Conservation (phyloP, 2,113 vertebrate species). For the Spizaetus ornatus region DNA sequence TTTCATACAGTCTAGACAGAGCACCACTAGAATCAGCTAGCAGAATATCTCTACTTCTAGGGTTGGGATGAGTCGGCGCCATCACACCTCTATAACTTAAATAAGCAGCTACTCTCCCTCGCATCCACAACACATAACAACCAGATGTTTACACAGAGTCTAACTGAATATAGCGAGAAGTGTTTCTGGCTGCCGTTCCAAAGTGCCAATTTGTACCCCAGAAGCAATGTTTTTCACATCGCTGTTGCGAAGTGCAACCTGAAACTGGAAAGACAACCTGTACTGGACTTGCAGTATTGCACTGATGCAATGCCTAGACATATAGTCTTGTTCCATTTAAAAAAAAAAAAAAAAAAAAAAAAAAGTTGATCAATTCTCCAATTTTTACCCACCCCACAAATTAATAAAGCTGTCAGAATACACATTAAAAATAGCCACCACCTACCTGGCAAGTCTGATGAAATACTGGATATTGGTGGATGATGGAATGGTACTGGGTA, state of each 20-base stretch:
- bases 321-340: neutral
- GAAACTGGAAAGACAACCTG: neutral
- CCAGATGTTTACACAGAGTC: neutral
- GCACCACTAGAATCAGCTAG: slow-evolving; percentile 20
- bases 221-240: neutral
- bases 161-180: neutral
- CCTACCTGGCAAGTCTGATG: slow-evolving; percentile 93
- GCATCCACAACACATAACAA: neutral
- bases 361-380: neutral
- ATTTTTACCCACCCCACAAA: neutral
- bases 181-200: neutral
- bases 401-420: neutral
- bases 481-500: slow-evolving; percentile 92
- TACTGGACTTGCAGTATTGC: neutral
- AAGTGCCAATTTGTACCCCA: neutral
- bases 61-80: neutral
- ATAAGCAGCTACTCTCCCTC: neutral
- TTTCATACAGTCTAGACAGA: slow-evolving; percentile 60
- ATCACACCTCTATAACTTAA: neutral
- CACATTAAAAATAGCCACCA: neutral
- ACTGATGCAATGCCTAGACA: too few relatives aligned
- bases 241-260: neutral
- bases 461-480: slow-evolving; percentile 84
- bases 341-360: neutral
- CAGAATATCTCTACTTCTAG: neutral